phyloP scores from a whole-genome alignment of 2,113 vertebrate genomes.

The Tautogolabrus adspersus region DNA sequence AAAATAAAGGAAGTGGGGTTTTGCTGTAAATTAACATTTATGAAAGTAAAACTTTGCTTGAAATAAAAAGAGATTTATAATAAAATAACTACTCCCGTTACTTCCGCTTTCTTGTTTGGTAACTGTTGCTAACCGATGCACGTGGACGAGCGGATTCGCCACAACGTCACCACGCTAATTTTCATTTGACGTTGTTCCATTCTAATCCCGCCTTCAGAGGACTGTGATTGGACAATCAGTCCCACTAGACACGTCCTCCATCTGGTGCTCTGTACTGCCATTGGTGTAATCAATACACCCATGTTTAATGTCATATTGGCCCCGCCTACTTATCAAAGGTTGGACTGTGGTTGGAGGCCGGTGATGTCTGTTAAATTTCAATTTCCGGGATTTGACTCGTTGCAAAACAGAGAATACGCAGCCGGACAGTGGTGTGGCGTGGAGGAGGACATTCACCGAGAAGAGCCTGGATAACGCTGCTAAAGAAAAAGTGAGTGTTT shows the following conservation, averaged over 20 bases:
- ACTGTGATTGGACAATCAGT: slow-evolving; percentile 3
- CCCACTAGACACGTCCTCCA: not conserved
- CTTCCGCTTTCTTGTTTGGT: slow-evolving; percentile 17
- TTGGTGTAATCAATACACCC: slow-evolving; percentile 3
- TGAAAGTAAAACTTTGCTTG: too few relatives aligned
- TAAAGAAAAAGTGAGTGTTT: slow-evolving; percentile 59
- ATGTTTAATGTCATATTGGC: rapidly evolving
- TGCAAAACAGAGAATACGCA: slow-evolving; percentile 60
- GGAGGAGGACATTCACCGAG: not conserved
- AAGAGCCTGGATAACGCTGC: not conserved
- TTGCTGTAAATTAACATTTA: too few relatives aligned
- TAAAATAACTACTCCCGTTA: too few relatives aligned
- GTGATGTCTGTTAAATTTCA: not conserved
- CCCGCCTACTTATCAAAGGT: not conserved
- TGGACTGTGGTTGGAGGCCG: slow-evolving; percentile 36
- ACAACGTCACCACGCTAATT: not conserved
- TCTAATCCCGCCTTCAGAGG: not conserved
- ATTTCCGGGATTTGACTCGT: slow-evolving; percentile 73
- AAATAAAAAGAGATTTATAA: too few relatives aligned
- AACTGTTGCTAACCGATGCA: slow-evolving; percentile 20
- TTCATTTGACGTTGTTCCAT: slow-evolving; percentile 17
- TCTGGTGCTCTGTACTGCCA: rapidly evolving
- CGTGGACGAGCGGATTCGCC: slow-evolving; percentile 1
- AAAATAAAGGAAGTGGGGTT: too few relatives aligned
- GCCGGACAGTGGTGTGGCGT: not conserved